phyloP scores from a whole-genome alignment of 1,140 invertebrate genomes.

The Heliconius nattereri region DNA sequence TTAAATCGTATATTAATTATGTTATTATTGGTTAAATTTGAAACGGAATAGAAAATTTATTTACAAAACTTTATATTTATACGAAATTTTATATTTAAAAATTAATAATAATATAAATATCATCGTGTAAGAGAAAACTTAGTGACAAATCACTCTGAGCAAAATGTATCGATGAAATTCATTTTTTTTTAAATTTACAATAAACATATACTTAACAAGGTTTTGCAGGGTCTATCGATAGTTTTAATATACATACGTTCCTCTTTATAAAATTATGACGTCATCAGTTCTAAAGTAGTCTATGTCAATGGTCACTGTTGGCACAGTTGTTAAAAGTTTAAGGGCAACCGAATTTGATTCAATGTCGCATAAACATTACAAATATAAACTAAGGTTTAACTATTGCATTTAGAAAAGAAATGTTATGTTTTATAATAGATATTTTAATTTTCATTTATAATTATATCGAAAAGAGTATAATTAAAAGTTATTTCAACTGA shows the following conservation, averaged over 20 bases:
- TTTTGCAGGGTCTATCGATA: not conserved
- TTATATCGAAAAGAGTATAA: too few species aligned
- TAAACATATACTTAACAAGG: too few species aligned
- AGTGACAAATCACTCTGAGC: too few species aligned
- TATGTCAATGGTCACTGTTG: constrained; percentile 36
- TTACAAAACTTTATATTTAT: not conserved
- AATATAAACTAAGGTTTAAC: not conserved
- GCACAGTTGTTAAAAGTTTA: constrained; percentile 44
- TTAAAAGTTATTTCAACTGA: too few species aligned
- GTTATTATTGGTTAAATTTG: not conserved
- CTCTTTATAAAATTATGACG: constrained; percentile 17
- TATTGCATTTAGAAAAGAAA: not conserved
- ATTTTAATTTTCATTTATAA: too few species aligned
- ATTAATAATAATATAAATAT: too few species aligned
- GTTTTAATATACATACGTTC: not conserved
- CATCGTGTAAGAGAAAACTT: too few species aligned
- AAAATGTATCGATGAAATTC: not conserved
- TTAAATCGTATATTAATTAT: constrained; percentile 15
- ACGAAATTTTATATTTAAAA: not conserved
- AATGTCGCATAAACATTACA: constrained; percentile 37
- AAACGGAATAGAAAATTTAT: not conserved
- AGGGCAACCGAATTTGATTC: constrained; percentile 41
- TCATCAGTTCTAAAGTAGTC: constrained; percentile 29
- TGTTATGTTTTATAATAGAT: too few species aligned
- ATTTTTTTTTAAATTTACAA: too few species aligned